These are phyloP conservation scores for Coecobrya sp. DNA, from an alignment of 2,888 invertebrate genomes.

Conservation along the genomic window DNA sequence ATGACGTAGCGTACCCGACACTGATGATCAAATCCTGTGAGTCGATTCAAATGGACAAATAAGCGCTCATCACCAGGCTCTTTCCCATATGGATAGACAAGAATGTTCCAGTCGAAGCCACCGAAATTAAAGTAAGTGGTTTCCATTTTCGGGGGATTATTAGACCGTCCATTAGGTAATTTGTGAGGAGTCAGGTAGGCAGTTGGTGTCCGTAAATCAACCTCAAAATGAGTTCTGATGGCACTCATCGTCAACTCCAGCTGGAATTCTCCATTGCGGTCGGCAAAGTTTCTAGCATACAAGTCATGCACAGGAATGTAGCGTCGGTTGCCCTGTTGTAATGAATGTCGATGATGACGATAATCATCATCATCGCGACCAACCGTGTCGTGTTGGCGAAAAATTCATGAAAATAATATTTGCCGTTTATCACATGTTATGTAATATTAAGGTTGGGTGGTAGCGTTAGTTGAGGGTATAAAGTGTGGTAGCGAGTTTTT, in stretches of 20 bases:
- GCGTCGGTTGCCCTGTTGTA: constrained; percentile 91
- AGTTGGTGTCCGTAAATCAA: constrained; percentile 91
- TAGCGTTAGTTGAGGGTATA: not conserved
- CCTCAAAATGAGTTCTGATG: constrained; percentile 92
- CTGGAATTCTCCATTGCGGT: constrained; percentile 94
- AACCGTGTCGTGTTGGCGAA: not conserved
- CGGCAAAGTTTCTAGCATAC: constrained; percentile 92
- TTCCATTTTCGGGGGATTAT: constrained; percentile 89
- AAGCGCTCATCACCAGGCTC: constrained; percentile 88
- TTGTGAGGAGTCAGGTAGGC: constrained; percentile 84
- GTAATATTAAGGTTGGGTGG: not conserved
- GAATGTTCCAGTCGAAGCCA: constrained; percentile 94
- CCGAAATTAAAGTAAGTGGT: constrained; percentile 93
- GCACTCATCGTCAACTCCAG: constrained; percentile 93
- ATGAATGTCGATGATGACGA: constrained; percentile 83
- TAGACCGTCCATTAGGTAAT: constrained; percentile 82
- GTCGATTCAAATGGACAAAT: constrained; percentile 91
- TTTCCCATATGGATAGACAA: constrained; percentile 89
- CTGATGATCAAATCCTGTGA: constrained; percentile 94
- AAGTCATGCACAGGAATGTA: constrained; percentile 92
- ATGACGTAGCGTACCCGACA: constrained; percentile 90
- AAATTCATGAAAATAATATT: constrained; percentile 20
- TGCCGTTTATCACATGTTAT: constrained; percentile 28
- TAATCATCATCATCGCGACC: constrained; percentile 87
- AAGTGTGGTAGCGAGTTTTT: not conserved